Evolutionary conservation across 2,113 vertebrate genomes (phyloP).

Genomic region (Atherinomorus stipes): DNA sequence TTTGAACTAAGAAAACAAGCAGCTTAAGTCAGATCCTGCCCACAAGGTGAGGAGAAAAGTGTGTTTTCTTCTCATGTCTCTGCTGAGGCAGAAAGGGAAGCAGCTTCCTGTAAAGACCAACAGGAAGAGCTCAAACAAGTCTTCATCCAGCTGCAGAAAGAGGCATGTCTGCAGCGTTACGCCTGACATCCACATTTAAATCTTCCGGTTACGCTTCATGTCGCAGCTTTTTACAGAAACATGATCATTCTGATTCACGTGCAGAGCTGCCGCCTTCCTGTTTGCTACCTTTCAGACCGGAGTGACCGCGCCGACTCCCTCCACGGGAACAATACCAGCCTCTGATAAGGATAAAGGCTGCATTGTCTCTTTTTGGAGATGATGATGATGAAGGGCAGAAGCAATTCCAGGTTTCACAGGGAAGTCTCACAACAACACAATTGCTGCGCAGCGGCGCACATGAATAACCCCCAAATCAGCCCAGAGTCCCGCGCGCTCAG

Average conservation of each 20-base stretch:
- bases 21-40: background rate
- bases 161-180: constrained; percentile 20
- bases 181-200: constrained; percentile 46
- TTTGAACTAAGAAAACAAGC: background rate
- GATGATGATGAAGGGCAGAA: constrained; percentile 15
- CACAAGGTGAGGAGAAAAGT: background rate
- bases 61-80: constrained; percentile 2
- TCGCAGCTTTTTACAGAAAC: constrained; percentile 33
- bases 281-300: constrained; percentile 20
- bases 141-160: constrained; percentile 24
- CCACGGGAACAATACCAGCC: constrained; percentile 44
- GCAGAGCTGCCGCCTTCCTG: constrained; percentile 8
- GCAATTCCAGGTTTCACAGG: constrained; percentile 47
- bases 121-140: constrained; percentile 21
- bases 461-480: constrained; percentile 64
- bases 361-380: constrained; percentile 32
- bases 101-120: constrained; percentile 21
- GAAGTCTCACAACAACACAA: constrained; percentile 46
- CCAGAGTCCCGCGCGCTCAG: constrained; percentile 35
- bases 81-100: constrained; percentile 30
- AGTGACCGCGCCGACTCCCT: constrained; percentile 28
- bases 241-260: constrained; percentile 29
- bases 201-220: constrained; percentile 35
- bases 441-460: constrained; percentile 52
- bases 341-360: constrained; percentile 51